Conservation (phyloP, 1,140 invertebrate species). For the Hydropsyche tenuis region DNA sequence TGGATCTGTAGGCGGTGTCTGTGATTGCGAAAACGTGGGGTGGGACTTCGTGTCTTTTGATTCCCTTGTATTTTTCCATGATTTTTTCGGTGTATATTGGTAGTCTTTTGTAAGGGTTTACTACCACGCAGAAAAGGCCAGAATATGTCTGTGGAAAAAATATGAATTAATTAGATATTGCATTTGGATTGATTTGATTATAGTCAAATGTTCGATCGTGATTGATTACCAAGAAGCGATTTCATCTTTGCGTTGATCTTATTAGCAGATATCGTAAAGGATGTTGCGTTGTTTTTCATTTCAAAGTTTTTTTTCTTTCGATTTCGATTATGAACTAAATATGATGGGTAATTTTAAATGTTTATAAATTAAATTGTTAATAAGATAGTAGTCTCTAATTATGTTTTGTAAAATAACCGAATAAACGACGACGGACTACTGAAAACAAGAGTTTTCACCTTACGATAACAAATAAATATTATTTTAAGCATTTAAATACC, state of each 20-base stretch:
- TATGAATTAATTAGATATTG: conserved; percentile 35
- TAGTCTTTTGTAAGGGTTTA: conserved; percentile 98
- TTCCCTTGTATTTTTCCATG: conserved; percentile 99
- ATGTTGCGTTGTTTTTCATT: too few relatives aligned
- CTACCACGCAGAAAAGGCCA: conserved; percentile 98
- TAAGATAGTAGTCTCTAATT: too few relatives aligned
- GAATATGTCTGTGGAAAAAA: conserved; percentile 90
- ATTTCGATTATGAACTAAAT: too few relatives aligned
- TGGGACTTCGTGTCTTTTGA: conserved; percentile 98
- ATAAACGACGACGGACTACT: too few relatives aligned
- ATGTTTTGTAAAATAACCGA: too few relatives aligned
- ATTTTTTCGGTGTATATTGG: conserved; percentile 99
- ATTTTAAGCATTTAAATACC: too few relatives aligned
- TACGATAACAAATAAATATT: too few relatives aligned
- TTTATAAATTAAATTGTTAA: too few relatives aligned
- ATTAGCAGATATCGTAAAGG: too few relatives aligned
- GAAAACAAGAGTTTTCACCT: too few relatives aligned
- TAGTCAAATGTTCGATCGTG: not conserved
- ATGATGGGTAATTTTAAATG: too few relatives aligned
- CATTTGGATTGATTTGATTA: not conserved
- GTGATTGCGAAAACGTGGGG: conserved; percentile 99
- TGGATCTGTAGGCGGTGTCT: conserved; percentile 96
- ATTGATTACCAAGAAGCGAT: not conserved
- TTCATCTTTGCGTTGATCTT: not conserved
- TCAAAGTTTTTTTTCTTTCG: too few relatives aligned